A percentile compares a stretch with the other conserved stretches of the same genome.
phyloP scores from a whole-genome alignment of 1,140 invertebrate species.

The Eumaeus atala region DNA sequence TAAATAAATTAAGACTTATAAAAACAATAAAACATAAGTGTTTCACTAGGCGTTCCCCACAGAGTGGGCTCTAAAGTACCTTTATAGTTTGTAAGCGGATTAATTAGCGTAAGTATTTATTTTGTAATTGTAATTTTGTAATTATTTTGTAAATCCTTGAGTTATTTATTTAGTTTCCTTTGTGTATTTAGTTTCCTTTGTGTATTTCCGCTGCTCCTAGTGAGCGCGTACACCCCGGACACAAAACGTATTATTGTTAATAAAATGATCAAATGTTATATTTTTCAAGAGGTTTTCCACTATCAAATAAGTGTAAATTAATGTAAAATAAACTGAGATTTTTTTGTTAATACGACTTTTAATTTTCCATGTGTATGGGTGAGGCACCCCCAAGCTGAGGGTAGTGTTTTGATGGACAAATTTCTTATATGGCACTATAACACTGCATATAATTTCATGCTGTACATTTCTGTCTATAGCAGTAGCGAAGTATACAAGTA shows the following conservation, averaged over 20 bases:
- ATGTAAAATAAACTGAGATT: conserved; percentile 72
- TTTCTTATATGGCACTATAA: too few relatives aligned
- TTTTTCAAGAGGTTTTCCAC: conserved; percentile 56
- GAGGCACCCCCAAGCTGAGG: too few relatives aligned
- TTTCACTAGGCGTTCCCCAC: conserved; percentile 57
- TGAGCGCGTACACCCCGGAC: background rate
- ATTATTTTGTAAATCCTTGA: conserved; percentile 49
- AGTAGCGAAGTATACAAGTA: too few relatives aligned
- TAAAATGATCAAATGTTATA: conserved; percentile 43
- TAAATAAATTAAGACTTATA: conserved; percentile 8
- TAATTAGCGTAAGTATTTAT: conserved; percentile 65
- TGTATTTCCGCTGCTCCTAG: background rate
- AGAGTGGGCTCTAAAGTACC: conserved; percentile 59
- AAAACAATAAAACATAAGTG: conserved; percentile 24
- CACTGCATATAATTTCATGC: too few relatives aligned
- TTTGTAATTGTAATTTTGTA: conserved; percentile 55
- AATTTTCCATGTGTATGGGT: background rate
- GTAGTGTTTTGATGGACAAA: too few relatives aligned
- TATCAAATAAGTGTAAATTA: conserved; percentile 68
- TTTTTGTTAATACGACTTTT: conserved; percentile 45
- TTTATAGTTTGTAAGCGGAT: conserved; percentile 48
- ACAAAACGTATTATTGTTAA: conserved; percentile 15
- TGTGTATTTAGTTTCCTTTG: conserved; percentile 10
- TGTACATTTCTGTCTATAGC: too few relatives aligned
- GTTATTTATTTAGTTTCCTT: conserved; percentile 14